Evolutionary conservation across 2,113 vertebrate species (phyloP), one percentile per base, ranked within the genome.

Genomic region (Scartelaos histophorus): DNA sequence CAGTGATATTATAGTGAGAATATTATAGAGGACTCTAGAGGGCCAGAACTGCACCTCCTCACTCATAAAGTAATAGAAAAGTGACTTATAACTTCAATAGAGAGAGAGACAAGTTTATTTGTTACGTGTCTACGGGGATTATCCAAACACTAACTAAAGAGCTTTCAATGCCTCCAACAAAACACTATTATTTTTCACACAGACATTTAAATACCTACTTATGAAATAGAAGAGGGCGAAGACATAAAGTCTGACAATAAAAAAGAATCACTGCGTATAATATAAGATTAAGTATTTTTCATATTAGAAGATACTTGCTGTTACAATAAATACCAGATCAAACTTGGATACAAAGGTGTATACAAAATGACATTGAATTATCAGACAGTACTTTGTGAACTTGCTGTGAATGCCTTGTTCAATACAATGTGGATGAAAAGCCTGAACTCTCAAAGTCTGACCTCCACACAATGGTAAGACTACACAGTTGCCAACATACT

Each of bases 121-220:
- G 25, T 16, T 25, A 61, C 25, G 15, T 61, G 25, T 34, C 58
- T 3, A 17, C 5, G 2, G 58, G 25, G 58, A 29, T 61, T 61
- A 34, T 61, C 25, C 58, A 61, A 34, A 64, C 10, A 19, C 34
- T 11, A 43, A 64, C 34, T 64, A 64, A 64, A 64, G 61, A 21
- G 61, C 61, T 64, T n/a, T 64, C 61, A 64, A 38, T 10, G 61
- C 24, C 19, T 64, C 61, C 3, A 43, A 38, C 61, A 38, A 62
- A n/a, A 35, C 61, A 64, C 19, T n/a, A 38, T 38, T n/a, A 64
- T 9, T 38, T n/a, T 38, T 43, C 29, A 12, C 54, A 2, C 2
- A 25, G 22, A 58, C 22, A 19, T 64, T 64, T 64, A 21, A 43
- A 38, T 19, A 35, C 19, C 29, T 11, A 51, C 49, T 51, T 51